Percentiles rank a stretch among this genome's conserved stretches.
Conservation (phyloP, 2,888 invertebrate genomes). For the Lepeophtheirus nordmannii region DNA sequence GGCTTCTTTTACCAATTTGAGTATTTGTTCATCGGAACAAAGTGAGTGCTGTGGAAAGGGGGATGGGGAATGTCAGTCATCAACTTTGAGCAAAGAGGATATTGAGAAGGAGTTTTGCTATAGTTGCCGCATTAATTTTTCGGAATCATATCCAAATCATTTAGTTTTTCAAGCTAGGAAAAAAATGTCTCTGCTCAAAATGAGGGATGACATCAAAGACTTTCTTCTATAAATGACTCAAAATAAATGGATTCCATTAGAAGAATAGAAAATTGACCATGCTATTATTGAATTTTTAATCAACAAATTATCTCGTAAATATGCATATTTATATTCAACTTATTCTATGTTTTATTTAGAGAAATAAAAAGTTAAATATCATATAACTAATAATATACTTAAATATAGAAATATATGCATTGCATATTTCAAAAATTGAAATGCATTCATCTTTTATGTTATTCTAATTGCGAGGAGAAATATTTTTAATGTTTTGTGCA, state of each 20-base stretch:
- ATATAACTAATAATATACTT: too few relatives aligned
- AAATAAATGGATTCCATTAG: neutral
- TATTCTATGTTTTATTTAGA: too few relatives aligned
- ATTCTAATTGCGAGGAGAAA: too few relatives aligned
- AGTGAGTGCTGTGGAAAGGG: neutral
- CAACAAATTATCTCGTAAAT: too few relatives aligned
- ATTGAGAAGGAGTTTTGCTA: conserved; percentile 5
- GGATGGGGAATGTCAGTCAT: neutral
- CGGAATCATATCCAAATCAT: neutral
- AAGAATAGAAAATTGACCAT: neutral
- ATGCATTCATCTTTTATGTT: too few relatives aligned
- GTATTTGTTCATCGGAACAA: neutral
- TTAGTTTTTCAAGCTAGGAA: neutral
- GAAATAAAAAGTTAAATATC: too few relatives aligned
- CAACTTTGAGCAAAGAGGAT: neutral
- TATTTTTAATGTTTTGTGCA: too few relatives aligned
- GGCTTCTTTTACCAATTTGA: neutral
- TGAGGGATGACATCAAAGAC: conserved; percentile 1
- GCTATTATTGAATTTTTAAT: too few relatives aligned
- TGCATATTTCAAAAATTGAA: too few relatives aligned
- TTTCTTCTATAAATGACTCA: neutral
- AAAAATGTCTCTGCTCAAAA: neutral
- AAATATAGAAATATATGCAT: too few relatives aligned
- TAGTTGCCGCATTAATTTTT: conserved; percentile 3
- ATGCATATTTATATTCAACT: too few relatives aligned